These are phyloP conservation scores for Eucriotettix oculatus DNA, from an alignment of 2,888 invertebrate species.

Conservation along the genomic window DNA sequence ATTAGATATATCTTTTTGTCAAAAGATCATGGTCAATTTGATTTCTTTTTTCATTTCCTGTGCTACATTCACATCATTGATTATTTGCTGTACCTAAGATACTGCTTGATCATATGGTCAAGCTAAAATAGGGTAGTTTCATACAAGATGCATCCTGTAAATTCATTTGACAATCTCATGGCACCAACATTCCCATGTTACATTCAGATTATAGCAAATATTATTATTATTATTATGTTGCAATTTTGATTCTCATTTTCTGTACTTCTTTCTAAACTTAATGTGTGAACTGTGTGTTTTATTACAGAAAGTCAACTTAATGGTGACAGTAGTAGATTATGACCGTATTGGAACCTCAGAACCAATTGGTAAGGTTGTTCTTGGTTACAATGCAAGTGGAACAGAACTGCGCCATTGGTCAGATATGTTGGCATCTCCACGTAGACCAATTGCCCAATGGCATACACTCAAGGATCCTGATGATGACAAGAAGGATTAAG, in stretches of 20 bases:
- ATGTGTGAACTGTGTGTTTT: not conserved
- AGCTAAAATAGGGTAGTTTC: no score
- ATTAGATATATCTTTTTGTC: no score
- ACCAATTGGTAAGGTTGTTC: slow-evolving; percentile 92
- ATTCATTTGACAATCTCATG: no score
- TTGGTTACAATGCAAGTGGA: slow-evolving; percentile 95
- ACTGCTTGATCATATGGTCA: no score
- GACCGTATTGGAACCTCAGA: slow-evolving; percentile 99
- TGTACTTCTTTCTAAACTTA: not conserved
- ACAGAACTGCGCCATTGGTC: slow-evolving; percentile 99
- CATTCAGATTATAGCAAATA: not conserved
- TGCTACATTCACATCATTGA: no score
- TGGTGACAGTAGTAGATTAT: slow-evolving; percentile 98
- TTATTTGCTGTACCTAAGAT: no score
- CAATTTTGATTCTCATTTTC: not conserved
- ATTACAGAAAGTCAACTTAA: slow-evolving; percentile 91
- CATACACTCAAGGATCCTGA: slow-evolving; percentile 97
- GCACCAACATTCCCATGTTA: no score
- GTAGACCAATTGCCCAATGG: slow-evolving; percentile 99
- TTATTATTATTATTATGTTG: not conserved
- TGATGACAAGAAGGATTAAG: slow-evolving; percentile 75
- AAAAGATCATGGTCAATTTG: no score
- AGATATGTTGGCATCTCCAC: slow-evolving; percentile 97
- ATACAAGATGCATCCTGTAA: no score
- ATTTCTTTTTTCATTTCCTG: no score